Base-by-base conservation (phyloP, 2,797 vertebrate genomes). In the Anguilla pacifica region DNA sequence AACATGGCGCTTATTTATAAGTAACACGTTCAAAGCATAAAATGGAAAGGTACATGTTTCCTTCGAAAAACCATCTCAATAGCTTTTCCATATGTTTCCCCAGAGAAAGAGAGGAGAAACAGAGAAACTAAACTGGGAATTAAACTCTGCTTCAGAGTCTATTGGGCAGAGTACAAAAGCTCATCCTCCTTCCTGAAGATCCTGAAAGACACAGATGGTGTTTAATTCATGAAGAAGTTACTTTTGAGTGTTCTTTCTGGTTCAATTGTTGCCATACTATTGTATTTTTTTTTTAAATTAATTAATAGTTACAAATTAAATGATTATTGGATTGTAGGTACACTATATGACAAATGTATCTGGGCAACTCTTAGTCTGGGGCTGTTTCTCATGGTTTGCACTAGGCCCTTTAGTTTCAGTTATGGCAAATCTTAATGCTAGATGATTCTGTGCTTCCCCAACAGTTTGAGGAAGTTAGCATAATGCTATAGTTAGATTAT, bases 61-160 rank as follows among this genome's bases (percentile, higher is more conserved):
- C 72, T 77, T 77, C 4, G 31, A 43, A 77, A 77, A 77, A 6
- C 9, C 13, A 43, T 6, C 13, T 17, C 5, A 77, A 77, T 77
- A 77, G 19, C 2, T 77, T 77, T 77, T 77, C 74, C 74, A 77
- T 77, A 35, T 77, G 74, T 43, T 77, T 77, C 31, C 74, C 74
- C 74, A 43, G 74, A 77, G 74, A 77, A 43, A 17, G 13, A 17
- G 57, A 17, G 17, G 57, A 59, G 57, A 59, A 59, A 59, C 57
- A 59, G 57, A 59, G 57, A 59, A 19, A 17, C 15, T 77, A 35
- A 77, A 77, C 39, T 22, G 19, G 74, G 74, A 77, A 77, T 77
- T 77, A 2, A 77, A 22, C 74, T 77, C 39, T 77, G 15, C 74
- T 77, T 77, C 74, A 77, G 74, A 43, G 31, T 77, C 35, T 77